These are phyloP conservation scores for Garra rufa DNA, from an alignment of 2,113 vertebrate genomes.

Conservation along the genomic window DNA sequence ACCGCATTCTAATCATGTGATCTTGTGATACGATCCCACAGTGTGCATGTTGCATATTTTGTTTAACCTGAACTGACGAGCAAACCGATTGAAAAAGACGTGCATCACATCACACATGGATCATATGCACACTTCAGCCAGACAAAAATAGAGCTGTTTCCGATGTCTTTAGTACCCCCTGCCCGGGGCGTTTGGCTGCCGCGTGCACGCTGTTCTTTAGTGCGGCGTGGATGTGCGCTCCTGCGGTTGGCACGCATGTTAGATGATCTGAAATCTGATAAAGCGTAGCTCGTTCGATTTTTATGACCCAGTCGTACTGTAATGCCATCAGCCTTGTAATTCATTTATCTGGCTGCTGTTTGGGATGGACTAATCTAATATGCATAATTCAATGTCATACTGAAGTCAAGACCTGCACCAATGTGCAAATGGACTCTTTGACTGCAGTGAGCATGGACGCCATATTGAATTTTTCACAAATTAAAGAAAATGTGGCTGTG, in stretches of 20 bases:
- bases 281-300: neutral
- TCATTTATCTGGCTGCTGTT: slow-evolving; percentile 2
- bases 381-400: slow-evolving; percentile 36
- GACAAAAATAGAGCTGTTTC: slow-evolving; percentile 7
- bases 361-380: slow-evolving; percentile 38
- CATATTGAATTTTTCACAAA: neutral
- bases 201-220: neutral
- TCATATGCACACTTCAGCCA: neutral
- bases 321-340: slow-evolving; percentile 30
- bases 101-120: slow-evolving; percentile 18
- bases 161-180: neutral
- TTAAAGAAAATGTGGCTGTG: neutral
- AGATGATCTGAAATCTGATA: slow-evolving; percentile 42
- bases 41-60: slow-evolving; percentile 8
- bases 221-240: neutral
- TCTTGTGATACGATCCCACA: neutral
- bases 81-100: neutral
- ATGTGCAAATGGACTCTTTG: slow-evolving; percentile 16
- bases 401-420: neutral
- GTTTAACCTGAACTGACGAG: slow-evolving; percentile 28
- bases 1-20: neutral
- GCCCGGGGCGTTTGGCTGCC: neutral
- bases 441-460: neutral
- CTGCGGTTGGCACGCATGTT: neutral
- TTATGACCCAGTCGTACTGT: slow-evolving; percentile 19